phyloP scores from a whole-genome alignment of 35 echinoderm and acorn worm genomes.

The Ophioderma brevispina region DNA sequence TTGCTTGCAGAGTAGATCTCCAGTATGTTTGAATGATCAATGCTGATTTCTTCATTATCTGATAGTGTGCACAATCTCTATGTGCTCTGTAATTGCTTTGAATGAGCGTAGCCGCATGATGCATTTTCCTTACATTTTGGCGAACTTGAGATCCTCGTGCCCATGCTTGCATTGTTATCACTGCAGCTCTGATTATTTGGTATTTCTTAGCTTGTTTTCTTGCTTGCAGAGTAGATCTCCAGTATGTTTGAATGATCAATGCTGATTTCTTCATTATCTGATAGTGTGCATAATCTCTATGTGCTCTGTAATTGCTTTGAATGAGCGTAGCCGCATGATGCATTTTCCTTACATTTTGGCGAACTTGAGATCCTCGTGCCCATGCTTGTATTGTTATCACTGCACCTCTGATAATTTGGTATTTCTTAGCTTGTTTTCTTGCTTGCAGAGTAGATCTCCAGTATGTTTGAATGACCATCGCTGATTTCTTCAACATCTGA shows the following conservation, averaged over 20 bases:
- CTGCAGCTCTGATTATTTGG: conserved; percentile 24
- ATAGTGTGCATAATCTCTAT: conserved; percentile 9
- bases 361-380: conserved; percentile 25
- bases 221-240: not conserved
- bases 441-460: no score
- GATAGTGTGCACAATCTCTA: not conserved
- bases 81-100: conserved; percentile 33
- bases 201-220: conserved; percentile 1
- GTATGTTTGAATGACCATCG: conserved; percentile 36
- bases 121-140: conserved; percentile 15
- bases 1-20: conserved; percentile 6
- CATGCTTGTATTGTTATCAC: conserved; percentile 41
- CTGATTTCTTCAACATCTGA: not conserved
- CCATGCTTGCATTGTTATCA: conserved; percentile 18
- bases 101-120: conserved; percentile 10
- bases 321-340: conserved; percentile 51
- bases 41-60: conserved; percentile 10
- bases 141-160: conserved; percentile 20
- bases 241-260: conserved; percentile 46
- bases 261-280: conserved; percentile 31
- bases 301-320: conserved; percentile 37
- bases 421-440: not conserved
- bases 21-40: conserved; percentile 53
- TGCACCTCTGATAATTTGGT: conserved; percentile 27
- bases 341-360: not conserved